Evolutionary conservation across 2,113 vertebrate species (phyloP).

Genomic region (Helogale parvula): DNA sequence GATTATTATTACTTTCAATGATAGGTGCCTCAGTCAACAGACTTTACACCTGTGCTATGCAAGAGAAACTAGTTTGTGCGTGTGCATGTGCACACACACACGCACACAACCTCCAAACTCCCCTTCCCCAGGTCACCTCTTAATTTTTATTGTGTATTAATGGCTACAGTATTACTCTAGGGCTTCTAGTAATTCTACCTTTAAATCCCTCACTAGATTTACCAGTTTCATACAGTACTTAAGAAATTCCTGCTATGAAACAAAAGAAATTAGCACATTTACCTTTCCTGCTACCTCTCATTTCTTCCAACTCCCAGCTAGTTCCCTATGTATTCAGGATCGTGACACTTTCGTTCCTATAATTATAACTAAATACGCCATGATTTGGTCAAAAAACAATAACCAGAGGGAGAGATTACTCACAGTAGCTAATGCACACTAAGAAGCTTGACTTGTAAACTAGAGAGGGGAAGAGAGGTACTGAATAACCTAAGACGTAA

Average conservation of each 20-base stretch:
- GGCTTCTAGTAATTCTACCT: neutral
- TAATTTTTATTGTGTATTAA: neutral
- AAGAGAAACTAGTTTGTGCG: neutral
- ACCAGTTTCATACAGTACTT: neutral
- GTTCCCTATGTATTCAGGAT: neutral
- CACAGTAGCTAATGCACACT: neutral
- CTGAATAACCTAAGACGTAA: neutral
- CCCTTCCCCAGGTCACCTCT: neutral
- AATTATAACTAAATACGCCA: neutral
- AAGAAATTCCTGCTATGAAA: neutral
- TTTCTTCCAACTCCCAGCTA: neutral
- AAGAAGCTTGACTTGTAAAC: neutral
- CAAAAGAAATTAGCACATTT: neutral
- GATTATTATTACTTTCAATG: neutral
- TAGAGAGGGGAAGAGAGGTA: neutral
- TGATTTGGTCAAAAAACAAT: neutral
- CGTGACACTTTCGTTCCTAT: neutral
- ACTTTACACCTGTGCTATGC: neutral
- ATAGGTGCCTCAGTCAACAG: neutral
- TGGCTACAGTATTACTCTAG: neutral
- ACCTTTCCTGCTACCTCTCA: neutral
- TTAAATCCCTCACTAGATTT: neutral
- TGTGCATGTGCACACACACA: fast-evolving
- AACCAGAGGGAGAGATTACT: neutral
- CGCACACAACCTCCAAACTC: neutral